These are phyloP conservation scores for Erebia epiphron DNA, from an alignment of 2,888 invertebrate genomes.

Conservation along the genomic window DNA sequence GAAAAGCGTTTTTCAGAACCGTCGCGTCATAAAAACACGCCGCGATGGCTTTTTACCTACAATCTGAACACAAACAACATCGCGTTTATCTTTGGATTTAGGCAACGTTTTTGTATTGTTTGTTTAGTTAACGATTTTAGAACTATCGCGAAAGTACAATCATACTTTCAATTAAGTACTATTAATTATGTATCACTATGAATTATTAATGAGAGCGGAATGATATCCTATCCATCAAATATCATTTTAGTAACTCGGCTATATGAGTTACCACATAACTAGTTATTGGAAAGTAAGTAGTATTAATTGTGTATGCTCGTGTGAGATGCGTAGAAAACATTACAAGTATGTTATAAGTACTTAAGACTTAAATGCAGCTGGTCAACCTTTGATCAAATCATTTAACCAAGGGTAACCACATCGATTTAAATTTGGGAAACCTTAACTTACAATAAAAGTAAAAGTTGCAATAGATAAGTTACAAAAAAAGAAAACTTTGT, in stretches of 20 bases:
- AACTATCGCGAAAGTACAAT: background rate
- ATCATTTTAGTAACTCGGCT: no score
- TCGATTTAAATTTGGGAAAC: no score
- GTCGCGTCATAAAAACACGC: conserved; percentile 43
- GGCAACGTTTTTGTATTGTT: background rate
- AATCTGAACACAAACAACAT: background rate
- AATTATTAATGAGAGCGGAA: background rate
- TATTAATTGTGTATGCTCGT: no score
- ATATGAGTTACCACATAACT: background rate
- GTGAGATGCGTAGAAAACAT: no score
- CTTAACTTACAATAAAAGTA: no score
- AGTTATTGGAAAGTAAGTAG: no score
- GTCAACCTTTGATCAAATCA: no score
- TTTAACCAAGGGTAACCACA: no score
- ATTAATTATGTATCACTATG: background rate
- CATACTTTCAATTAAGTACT: background rate
- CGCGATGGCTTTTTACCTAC: background rate
- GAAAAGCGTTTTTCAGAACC: conserved; percentile 64
- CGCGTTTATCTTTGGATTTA: background rate
- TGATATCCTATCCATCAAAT: background rate
- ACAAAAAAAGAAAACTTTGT: background rate
- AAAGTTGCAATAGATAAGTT: no score
- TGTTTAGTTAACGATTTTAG: background rate
- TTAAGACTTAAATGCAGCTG: no score
- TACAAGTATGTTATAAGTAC: no score